Conservation (phyloP, 2,888 invertebrate genomes). For the Drosophila nigritarsus region DNA sequence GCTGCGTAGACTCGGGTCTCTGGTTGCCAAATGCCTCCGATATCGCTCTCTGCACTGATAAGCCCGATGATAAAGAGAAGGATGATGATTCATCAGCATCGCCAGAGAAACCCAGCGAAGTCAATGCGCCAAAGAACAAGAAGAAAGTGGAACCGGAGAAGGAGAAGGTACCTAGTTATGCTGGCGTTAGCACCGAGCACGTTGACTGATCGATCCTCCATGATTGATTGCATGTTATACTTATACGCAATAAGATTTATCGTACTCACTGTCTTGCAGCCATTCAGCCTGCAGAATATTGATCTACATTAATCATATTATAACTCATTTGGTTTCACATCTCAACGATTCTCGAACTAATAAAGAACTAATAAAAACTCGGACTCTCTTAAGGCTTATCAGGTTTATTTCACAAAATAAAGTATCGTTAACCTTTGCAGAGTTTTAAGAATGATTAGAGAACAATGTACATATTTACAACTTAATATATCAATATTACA, state of each 20-base stretch:
- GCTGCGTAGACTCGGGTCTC: constrained; percentile 98
- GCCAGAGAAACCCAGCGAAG: constrained; percentile 40
- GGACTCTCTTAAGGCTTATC: background rate
- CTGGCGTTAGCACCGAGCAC: constrained; percentile 80
- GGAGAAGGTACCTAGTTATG: constrained; percentile 74
- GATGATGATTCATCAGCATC: constrained; percentile 1
- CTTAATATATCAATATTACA: background rate
- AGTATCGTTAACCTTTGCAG: background rate
- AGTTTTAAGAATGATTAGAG: background rate
- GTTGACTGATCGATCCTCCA: constrained; percentile 78
- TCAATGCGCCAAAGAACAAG: constrained; percentile 29
- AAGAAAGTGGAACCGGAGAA: constrained; percentile 1
- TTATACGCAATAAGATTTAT: constrained; percentile 45
- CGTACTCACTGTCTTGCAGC: constrained; percentile 36
- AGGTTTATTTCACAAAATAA: background rate
- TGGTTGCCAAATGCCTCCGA: constrained; percentile 95
- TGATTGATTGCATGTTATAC: no score
- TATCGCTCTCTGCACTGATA: constrained; percentile 72
- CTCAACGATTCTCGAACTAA: no score
- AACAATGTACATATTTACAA: background rate
- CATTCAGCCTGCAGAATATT: background rate
- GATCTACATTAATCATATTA: no score
- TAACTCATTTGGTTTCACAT: no score
- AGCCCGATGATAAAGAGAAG: constrained; percentile 17
- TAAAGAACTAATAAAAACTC: no score